Conservation (phyloP, 2,888 invertebrate genomes). For the Harpalus rufipes region DNA sequence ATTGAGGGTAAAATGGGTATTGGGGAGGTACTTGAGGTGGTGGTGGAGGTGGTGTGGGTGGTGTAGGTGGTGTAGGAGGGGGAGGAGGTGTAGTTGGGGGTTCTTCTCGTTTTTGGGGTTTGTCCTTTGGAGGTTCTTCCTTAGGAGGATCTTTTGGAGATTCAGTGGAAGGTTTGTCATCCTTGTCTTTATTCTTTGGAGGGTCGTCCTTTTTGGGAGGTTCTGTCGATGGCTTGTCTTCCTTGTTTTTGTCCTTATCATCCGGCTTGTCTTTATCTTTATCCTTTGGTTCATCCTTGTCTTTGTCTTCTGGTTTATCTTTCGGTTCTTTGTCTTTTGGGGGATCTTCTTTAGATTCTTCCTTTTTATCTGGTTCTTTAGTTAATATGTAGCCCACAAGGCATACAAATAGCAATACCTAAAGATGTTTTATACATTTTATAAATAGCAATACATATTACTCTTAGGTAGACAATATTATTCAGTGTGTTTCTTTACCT, state of each 20-base stretch:
- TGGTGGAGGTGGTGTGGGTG: conserved; percentile 30
- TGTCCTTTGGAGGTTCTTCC: conserved; percentile 1
- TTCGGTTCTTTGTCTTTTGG: conserved; percentile 8
- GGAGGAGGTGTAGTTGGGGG: conserved; percentile 3
- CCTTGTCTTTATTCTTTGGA: neutral
- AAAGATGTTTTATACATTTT: too few relatives aligned
- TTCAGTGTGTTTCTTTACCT: neutral
- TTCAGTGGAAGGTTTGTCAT: neutral
- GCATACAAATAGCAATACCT: neutral
- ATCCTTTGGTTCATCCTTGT: neutral
- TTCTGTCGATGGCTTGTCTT: neutral
- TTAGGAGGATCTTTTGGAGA: neutral
- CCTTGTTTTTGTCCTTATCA: neutral
- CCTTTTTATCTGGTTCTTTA: neutral
- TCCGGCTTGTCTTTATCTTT: neutral
- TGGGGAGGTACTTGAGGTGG: conserved; percentile 1
- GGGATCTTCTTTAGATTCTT: neutral
- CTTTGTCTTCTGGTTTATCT: neutral
- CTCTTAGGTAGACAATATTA: neutral
- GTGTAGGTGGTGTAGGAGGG: neutral
- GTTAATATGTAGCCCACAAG: neutral
- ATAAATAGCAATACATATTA: too few relatives aligned
- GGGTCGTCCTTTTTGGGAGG: conserved; percentile 14
- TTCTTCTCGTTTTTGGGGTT: conserved; percentile 1
- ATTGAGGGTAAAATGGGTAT: conserved; percentile 13